A percentile compares a stretch with the other conserved stretches of the same genome.
Evolutionary conservation across 2,113 vertebrate species (phyloP).

Genomic region (Hiodon alosoides): DNA sequence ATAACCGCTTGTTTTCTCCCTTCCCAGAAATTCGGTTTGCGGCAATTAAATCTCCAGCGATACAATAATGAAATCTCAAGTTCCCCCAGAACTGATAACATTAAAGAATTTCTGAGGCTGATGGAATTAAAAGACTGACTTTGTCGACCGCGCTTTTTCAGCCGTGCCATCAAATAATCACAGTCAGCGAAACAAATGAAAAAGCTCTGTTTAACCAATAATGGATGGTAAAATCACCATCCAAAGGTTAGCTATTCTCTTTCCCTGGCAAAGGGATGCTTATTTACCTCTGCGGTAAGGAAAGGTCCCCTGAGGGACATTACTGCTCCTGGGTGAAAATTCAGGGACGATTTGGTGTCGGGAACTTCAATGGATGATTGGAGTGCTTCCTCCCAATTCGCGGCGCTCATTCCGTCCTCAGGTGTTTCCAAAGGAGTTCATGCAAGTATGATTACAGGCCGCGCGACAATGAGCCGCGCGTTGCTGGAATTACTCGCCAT

Average conservation of each 20-base stretch:
- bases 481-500: conserved; percentile 87
- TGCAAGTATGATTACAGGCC: conserved; percentile 76
- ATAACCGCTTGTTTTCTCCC: not conserved
- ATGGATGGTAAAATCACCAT: conserved; percentile 47
- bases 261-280: conserved; percentile 45
- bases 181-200: conserved; percentile 43
- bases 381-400: conserved; percentile 79
- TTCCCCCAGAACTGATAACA: conserved; percentile 32
- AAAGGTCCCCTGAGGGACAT: conserved; percentile 38
- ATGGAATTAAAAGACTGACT: conserved; percentile 52
- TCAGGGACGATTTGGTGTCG: conserved; percentile 34
- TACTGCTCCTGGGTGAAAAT: conserved; percentile 20
- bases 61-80: conserved; percentile 38
- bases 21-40: conserved; percentile 44
- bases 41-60: conserved; percentile 46
- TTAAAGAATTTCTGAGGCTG: conserved; percentile 28
- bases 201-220: conserved; percentile 47
- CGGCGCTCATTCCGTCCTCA: conserved; percentile 74
- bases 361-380: conserved; percentile 84
- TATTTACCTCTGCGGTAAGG: conserved; percentile 52
- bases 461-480: conserved; percentile 72
- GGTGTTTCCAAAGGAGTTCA: conserved; percentile 90
- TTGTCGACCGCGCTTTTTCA: conserved; percentile 43
- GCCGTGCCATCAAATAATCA: conserved; percentile 51
- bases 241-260: conserved; percentile 58